These are phyloP conservation scores for Cyclura pinguis DNA, from an alignment of 2,797 vertebrate genomes.

Conservation along the genomic window DNA sequence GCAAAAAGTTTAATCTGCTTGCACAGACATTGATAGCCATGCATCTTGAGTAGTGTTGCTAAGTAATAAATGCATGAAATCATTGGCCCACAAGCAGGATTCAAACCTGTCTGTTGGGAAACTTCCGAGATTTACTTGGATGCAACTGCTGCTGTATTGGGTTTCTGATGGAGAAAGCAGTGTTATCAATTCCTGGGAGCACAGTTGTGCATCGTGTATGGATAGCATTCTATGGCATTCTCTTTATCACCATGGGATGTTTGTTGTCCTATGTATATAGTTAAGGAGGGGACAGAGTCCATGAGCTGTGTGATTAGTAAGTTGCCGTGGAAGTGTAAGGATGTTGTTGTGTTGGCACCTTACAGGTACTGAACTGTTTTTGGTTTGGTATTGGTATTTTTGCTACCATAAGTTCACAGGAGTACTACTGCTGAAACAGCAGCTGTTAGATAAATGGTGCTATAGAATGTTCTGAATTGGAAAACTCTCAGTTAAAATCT, in stretches of 20 bases:
- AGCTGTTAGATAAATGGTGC: not conserved
- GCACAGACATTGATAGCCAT: not conserved
- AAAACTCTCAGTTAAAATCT: not conserved
- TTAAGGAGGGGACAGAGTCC: not conserved
- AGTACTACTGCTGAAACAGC: not conserved
- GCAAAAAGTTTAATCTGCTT: not conserved
- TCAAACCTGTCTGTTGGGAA: not conserved
- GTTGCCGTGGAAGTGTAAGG: not conserved
- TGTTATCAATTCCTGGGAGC: not conserved
- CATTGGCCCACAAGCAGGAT: not conserved
- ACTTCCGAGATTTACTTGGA: not conserved
- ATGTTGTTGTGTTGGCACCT: not conserved
- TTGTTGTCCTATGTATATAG: not conserved
- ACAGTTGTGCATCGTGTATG: not conserved
- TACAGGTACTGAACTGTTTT: not conserved
- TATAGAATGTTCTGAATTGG: not conserved
- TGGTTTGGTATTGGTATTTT: too few relatives aligned
- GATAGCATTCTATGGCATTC: not conserved
- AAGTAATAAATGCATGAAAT: not conserved
- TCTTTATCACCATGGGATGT: not conserved
- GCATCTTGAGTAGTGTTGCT: not conserved
- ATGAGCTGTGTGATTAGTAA: not conserved
- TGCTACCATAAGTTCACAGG: not conserved
- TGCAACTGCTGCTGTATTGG: not conserved
- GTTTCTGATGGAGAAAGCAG: not conserved